These are phyloP conservation scores for Creontiades dilutus DNA, from an alignment of 2,888 invertebrate genomes.

Conservation along the genomic window DNA sequence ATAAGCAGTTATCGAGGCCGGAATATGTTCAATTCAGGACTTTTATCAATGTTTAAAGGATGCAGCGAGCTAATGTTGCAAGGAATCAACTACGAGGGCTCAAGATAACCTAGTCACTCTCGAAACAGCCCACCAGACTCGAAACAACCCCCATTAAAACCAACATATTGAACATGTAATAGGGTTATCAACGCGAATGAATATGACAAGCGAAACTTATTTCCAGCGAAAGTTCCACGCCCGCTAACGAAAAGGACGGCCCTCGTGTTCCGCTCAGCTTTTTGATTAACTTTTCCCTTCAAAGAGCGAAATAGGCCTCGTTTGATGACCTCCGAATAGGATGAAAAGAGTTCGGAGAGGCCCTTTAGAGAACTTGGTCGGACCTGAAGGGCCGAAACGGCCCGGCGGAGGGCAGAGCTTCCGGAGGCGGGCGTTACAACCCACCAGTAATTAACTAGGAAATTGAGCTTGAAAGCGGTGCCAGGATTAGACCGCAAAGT, in stretches of 20 bases:
- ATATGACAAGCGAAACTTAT: no score
- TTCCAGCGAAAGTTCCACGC: no score
- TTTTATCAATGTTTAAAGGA: no score
- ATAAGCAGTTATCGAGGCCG: no score
- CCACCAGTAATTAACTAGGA: conserved; percentile 44
- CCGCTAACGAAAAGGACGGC: not conserved
- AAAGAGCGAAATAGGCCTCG: not conserved
- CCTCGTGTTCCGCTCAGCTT: not conserved
- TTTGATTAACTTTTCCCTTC: conserved; percentile 8
- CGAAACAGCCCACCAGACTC: no score
- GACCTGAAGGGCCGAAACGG: not conserved
- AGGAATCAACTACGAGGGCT: no score
- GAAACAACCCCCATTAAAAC: no score
- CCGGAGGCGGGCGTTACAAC: conserved; percentile 19
- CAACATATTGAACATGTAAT: no score
- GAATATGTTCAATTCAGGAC: no score
- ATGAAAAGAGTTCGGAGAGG: conserved; percentile 4
- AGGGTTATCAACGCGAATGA: no score
- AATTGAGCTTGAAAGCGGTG: conserved; percentile 57
- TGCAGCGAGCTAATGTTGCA: no score
- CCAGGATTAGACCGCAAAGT: conserved; percentile 45
- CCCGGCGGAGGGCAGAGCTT: conserved; percentile 17
- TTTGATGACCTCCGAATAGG: not conserved
- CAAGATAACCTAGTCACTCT: no score
- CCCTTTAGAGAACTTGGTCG: not conserved